A percentile compares a stretch with the other conserved stretches of the same genome.
phyloP scores from a whole-genome alignment of 2,888 invertebrate genomes.

The Luperina testacea region DNA sequence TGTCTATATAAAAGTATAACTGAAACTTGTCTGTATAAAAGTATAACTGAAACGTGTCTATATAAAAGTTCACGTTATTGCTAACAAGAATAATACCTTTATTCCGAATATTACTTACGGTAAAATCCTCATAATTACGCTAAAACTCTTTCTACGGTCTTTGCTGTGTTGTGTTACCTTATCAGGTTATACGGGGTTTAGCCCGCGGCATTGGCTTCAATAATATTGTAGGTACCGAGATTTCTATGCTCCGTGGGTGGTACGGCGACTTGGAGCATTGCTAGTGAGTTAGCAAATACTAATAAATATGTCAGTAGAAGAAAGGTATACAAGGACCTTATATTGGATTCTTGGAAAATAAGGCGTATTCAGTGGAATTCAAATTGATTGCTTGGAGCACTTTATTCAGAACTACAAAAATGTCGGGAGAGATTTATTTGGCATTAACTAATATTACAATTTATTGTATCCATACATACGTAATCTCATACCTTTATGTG shows the following conservation, averaged over 20 bases:
- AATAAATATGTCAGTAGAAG: slow-evolving; percentile 47
- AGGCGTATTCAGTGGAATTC: slow-evolving; percentile 19
- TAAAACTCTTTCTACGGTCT: background rate
- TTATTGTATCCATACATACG: background rate
- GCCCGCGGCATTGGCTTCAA: slow-evolving; percentile 34
- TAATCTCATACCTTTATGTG: background rate
- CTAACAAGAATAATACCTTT: background rate
- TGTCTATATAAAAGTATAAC: background rate
- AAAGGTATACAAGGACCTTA: slow-evolving; percentile 29
- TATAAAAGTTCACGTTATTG: background rate
- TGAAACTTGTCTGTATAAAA: background rate
- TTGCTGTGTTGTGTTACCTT: slow-evolving; percentile 16
- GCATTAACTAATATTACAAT: background rate
- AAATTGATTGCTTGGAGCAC: slow-evolving; percentile 4
- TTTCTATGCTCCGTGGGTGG: slow-evolving; percentile 52
- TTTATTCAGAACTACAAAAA: slow-evolving; percentile 14
- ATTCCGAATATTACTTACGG: background rate
- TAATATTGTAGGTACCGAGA: slow-evolving; percentile 29
- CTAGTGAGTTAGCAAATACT: slow-evolving; percentile 46
- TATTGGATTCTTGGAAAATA: slow-evolving; percentile 34
- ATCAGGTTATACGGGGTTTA: slow-evolving; percentile 24
- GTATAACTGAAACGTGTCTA: background rate
- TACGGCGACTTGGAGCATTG: slow-evolving; percentile 19
- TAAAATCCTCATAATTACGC: slow-evolving; percentile 9
- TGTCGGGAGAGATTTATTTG: background rate